A percentile compares a stretch with the other conserved stretches of the same genome.
phyloP scores from a whole-genome alignment of 2,113 vertebrate genomes.

The Sakesphorus luctuosus region DNA sequence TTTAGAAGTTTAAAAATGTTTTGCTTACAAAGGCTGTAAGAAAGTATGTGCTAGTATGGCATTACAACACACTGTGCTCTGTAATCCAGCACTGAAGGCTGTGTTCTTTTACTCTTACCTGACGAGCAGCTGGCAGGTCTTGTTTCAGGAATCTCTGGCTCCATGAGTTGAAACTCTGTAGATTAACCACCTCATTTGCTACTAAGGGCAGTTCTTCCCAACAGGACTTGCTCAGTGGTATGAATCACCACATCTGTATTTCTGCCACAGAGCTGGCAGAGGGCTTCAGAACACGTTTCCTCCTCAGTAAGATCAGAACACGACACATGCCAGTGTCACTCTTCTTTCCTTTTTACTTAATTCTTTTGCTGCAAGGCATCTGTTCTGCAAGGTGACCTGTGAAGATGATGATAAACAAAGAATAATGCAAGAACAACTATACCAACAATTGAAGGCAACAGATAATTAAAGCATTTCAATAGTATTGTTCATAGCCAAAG shows the following conservation, averaged over 20 bases:
- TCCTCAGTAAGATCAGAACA: background rate
- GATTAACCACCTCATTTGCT: background rate
- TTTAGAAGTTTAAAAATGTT: background rate
- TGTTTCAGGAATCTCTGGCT: background rate
- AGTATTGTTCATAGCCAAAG: background rate
- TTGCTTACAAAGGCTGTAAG: background rate
- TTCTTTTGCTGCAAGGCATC: background rate
- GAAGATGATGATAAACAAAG: background rate
- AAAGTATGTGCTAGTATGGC: background rate
- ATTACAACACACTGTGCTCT: rapidly evolving
- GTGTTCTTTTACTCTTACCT: background rate
- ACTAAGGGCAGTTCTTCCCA: background rate
- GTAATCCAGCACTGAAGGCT: background rate
- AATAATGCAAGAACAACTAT: background rate
- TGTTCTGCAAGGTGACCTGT: background rate
- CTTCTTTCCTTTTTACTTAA: background rate
- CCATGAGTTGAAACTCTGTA: background rate
- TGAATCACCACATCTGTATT: background rate
- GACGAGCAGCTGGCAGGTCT: background rate
- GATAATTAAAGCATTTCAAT: conserved; percentile 35
- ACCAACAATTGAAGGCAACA: background rate
- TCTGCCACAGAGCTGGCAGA: background rate
- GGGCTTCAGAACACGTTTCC: background rate
- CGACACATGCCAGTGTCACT: background rate
- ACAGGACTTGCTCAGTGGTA: background rate